phyloP scores from a whole-genome alignment of 92 coral and sea anemone species.

The Micromussa lordhowensis region DNA sequence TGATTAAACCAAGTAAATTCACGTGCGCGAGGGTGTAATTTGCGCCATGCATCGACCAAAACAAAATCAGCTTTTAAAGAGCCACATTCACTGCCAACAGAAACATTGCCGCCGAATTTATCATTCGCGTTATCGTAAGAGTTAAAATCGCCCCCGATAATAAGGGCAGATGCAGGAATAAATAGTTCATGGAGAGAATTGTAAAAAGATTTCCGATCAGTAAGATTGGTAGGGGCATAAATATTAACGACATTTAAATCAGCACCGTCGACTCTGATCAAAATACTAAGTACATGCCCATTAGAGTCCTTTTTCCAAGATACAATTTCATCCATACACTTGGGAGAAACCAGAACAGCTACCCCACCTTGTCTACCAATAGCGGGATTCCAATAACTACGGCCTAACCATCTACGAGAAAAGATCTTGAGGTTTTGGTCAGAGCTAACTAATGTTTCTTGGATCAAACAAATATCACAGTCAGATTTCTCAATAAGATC shows the following conservation, averaged over 20 bases:
- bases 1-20: conserved; percentile 40
- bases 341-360: too few species aligned
- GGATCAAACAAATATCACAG: conserved; percentile 14
- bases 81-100: not conserved
- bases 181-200: too few species aligned
- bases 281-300: conserved; percentile 2
- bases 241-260: conserved; percentile 17
- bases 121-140: not conserved
- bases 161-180: too few species aligned
- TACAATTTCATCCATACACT: not conserved
- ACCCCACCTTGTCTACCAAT: conserved; percentile 25
- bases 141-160: conserved; percentile 29
- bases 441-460: conserved; percentile 2
- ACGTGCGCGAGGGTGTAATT: not conserved
- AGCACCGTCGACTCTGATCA: not conserved
- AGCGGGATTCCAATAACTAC: conserved; percentile 14
- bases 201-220: too few species aligned
- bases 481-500: too few species aligned
- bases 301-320: conserved; percentile 30
- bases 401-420: too few species aligned
- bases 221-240: too few species aligned
- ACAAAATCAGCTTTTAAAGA: not conserved
- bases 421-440: not conserved
- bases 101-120: conserved; percentile 23
- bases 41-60: conserved; percentile 41